Percentiles rank a stretch among this genome's conserved stretches.
phyloP scores from a whole-genome alignment of 2,797 vertebrate species.

The Pogoniulus pusillus region DNA sequence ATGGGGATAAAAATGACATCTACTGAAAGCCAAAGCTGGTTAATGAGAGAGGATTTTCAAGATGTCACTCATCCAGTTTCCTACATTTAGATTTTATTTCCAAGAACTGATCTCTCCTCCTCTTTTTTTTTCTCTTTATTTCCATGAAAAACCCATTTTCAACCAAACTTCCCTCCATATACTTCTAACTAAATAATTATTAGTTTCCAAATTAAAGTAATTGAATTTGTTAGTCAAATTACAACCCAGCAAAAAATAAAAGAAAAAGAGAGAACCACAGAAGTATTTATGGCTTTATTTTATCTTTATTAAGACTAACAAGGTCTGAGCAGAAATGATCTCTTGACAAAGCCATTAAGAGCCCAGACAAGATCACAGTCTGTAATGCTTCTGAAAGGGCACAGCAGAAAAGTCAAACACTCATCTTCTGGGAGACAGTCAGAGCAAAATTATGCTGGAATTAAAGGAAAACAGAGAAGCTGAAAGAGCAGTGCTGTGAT shows the following conservation, averaged over 20 bases:
- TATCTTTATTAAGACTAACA: constrained; percentile 58
- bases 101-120: not conserved
- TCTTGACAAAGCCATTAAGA: constrained; percentile 55
- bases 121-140: not conserved
- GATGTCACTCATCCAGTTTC: constrained; percentile 45
- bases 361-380: constrained; percentile 20
- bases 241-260: constrained; percentile 19
- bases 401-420: not conserved
- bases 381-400: constrained; percentile 22
- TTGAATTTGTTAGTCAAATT: constrained; percentile 59
- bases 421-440: not conserved
- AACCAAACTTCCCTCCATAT: constrained; percentile 1
- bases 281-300: constrained; percentile 57
- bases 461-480: not conserved
- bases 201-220: constrained; percentile 45
- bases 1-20: constrained; percentile 56
- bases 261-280: constrained; percentile 27
- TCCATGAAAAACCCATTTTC: constrained; percentile 14
- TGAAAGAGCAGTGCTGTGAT: not conserved
- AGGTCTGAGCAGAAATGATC: constrained; percentile 42
- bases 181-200: constrained; percentile 59
- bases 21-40: constrained; percentile 43
- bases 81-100: constrained; percentile 3
- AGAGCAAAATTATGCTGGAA: constrained; percentile 21
- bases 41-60: constrained; percentile 61